Evolutionary conservation across 2,888 invertebrate genomes (phyloP), one percentile per base, ranked within the genome.

Genomic region (Bimastos eiseni): DNA sequence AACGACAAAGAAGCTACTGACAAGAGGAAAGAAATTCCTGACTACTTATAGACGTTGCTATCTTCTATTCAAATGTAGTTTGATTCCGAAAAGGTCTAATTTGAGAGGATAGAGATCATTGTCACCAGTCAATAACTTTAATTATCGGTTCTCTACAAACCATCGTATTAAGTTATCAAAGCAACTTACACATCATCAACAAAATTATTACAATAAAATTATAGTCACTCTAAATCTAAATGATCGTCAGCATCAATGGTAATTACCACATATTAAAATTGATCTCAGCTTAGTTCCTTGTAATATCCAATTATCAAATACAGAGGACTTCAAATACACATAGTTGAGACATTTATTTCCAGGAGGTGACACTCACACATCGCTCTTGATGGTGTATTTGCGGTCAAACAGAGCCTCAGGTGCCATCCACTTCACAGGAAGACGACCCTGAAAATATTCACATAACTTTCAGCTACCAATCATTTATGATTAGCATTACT

Each of bases 361-460:
- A 30, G 30, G 8, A 70, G 70, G 70, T 70, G 30, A 36, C 24
- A 96, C 97, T 96, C 95, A 98, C 97, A 96, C 96, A 93, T 96
- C 96, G 93, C 96, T 96, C 92, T 96, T 95, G 33, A 95, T 94
- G 6, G 96, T 99, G 95, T 99, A 99, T 90, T 98, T 97, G 93
- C 98, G 97, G 94, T 98, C 98, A 95, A 98, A 98, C 70, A 99
- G 96, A 0, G 99, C 98, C 95, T 99, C 99, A 0, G 99, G 98
- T 0, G 99, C 98, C 99, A 99, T 99, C 99, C 99, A 99, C 95
- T 99, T 99, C 38, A 99, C 98, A 0, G 99, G 99, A 92, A 99
- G 96, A 84, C 98, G 96, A 24, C 99, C 99, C 95, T 95, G 92
- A 19, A 37, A 70, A 70, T 11, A n/a, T 8, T 30, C 44, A 70